Percentiles rank a stretch among this genome's conserved stretches.
These are phyloP conservation scores for Spisula solida DNA, from an alignment of 2,888 invertebrate genomes.

Conservation along the genomic window DNA sequence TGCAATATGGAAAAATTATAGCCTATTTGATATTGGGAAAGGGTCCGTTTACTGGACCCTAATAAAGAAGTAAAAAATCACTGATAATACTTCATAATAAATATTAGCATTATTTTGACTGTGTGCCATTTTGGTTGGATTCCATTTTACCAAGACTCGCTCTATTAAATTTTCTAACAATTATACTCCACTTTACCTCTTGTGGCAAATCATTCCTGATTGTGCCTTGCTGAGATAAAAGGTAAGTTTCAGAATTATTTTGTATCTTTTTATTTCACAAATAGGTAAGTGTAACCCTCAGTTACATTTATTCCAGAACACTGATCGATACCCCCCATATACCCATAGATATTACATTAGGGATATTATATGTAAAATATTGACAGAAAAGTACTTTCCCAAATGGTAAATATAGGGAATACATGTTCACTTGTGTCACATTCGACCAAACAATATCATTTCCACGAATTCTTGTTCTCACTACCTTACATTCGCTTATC, in stretches of 20 bases:
- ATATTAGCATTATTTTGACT: background rate
- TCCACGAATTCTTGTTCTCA: too few species aligned
- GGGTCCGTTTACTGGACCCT: too few species aligned
- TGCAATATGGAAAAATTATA: too few species aligned
- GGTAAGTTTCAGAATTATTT: background rate
- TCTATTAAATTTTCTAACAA: background rate
- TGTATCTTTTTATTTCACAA: background rate
- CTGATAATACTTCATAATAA: background rate
- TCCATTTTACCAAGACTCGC: background rate
- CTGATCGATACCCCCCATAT: background rate
- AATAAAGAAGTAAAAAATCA: too few species aligned
- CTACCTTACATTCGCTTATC: too few species aligned
- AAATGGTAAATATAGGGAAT: background rate
- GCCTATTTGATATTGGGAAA: too few species aligned
- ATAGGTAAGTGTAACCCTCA: background rate
- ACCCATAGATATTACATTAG: background rate
- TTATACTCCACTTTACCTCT: too few species aligned
- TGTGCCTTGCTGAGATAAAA: background rate
- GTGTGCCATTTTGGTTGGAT: background rate
- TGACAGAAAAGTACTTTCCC: background rate
- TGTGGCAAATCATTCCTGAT: background rate
- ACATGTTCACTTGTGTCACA: too few species aligned
- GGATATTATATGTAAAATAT: background rate
- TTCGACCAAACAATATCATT: too few species aligned
- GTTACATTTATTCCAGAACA: background rate